Evolutionary conservation across 2,888 invertebrate genomes (phyloP), one percentile per base, ranked within the genome.

Genomic region (Idaea dimidiata): DNA sequence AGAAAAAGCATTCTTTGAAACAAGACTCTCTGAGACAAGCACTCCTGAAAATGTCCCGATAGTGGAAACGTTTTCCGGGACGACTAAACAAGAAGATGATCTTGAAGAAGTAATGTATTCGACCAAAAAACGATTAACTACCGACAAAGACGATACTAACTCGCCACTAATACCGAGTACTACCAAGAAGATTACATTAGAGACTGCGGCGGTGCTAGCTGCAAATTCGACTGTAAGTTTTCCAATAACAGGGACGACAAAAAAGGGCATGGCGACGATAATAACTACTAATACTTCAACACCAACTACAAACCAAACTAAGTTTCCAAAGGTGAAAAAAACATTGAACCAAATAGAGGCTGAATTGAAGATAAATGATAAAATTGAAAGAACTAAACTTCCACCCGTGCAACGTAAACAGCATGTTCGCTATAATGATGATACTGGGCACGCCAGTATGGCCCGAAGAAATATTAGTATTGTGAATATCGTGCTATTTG

Each of bases 371-470:
- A 1, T 59, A 61, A 66, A 67, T 10, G 75, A 74, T 8, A 14
- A 60, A 66, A 33, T 76, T 76, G 58, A 68, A 62, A 10, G 70
- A 69, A 53, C 72, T 78, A 16, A 75, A 72, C 59, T 53, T 10
- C 14, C 72, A 0, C 76, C 69, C n/a, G 70, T 82, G 10, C 78
- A 83, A 69, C 79, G 83, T 18, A 80, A 76, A 33, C 72, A 66
- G 7, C 72, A 3, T 1, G 24, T 24, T 24, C 24, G 5, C 24
- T 5, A 24, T 24, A 5, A 5, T 24, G 60, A 33, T 3, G 31
- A 65, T 56, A 73, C 66, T 54, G 65, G 61, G 59, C 54, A 2
- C 4, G 64, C 57, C 7, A 78, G 68, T 62, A 66, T 69, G 5
- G 75, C 77, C 0, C 62, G 62, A 7, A 75, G 66, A 54, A 72